Conservation (phyloP, 2,888 invertebrate species). For the Xestia c-nigrum region DNA sequence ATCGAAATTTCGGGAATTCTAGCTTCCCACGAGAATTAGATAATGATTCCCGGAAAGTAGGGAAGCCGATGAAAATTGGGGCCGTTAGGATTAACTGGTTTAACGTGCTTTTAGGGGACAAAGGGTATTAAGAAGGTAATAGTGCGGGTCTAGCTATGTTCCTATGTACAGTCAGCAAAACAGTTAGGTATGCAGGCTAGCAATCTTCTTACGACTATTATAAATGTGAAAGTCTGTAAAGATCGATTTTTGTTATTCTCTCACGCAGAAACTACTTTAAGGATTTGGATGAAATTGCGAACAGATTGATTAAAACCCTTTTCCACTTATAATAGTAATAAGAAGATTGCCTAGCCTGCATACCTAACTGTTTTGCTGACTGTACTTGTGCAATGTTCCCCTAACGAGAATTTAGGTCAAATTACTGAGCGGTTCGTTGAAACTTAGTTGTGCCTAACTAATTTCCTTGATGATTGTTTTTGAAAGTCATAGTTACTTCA, state of each 20-base stretch:
- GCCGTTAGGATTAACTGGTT: constrained; percentile 48
- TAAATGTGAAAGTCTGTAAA: too few species aligned
- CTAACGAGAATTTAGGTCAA: constrained; percentile 18
- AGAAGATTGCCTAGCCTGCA: too few species aligned
- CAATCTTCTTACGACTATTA: too few species aligned
- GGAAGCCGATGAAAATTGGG: constrained; percentile 45
- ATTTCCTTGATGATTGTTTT: constrained; percentile 17
- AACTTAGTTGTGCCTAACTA: constrained; percentile 5
- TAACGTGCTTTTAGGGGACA: constrained; percentile 41
- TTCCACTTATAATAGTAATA: too few species aligned
- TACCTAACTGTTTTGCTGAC: too few species aligned
- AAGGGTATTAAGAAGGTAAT: constrained; percentile 26
- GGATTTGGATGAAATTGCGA: too few species aligned
- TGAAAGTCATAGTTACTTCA: neutral
- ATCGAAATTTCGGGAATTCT: constrained; percentile 37
- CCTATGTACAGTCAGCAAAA: too few species aligned
- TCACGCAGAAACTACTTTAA: too few species aligned
- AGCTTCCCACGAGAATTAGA: constrained; percentile 21
- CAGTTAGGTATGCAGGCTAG: too few species aligned
- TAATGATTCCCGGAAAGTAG: constrained; percentile 41
- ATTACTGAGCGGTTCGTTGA: constrained; percentile 10
- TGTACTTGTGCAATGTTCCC: neutral
- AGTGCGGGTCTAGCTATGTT: constrained; percentile 3
- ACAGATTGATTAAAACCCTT: too few species aligned
- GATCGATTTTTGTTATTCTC: too few species aligned